phyloP scores from a whole-genome alignment of 1,140 invertebrate species.

The Drosophila yakuba region DNA sequence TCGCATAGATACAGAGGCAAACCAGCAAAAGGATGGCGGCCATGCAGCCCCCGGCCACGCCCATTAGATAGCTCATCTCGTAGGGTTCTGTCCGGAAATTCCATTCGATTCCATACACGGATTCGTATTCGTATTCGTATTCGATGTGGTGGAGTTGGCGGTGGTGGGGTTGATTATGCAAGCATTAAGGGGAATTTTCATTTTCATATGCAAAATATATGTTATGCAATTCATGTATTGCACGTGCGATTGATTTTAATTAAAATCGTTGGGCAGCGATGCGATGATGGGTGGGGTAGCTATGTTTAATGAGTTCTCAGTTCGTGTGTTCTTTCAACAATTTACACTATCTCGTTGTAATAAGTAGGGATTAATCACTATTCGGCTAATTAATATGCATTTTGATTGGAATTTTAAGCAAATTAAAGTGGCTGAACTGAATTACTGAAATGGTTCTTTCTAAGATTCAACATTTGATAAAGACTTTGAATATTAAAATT shows the following conservation, averaged over 20 bases:
- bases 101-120: conserved; percentile 22
- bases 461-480: no score
- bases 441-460: no score
- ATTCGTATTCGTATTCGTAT: conserved; percentile 15
- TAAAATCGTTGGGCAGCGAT: conserved; percentile 48
- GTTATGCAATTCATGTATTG: conserved; percentile 16
- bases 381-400: background rate
- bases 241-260: conserved; percentile 57
- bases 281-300: conserved; percentile 1
- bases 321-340: no score
- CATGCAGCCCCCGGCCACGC: conserved; percentile 87
- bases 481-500: no score
- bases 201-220: conserved; percentile 41
- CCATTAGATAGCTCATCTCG: conserved; percentile 88
- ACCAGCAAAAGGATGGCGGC: conserved; percentile 87
- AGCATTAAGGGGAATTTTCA: conserved; percentile 58
- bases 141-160: conserved; percentile 17
- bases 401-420: no score
- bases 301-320: conserved; percentile 38
- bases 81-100: conserved; percentile 86
- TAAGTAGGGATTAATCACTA: background rate
- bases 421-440: no score
- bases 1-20: conserved; percentile 87
- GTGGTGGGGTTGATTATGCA: conserved; percentile 52
- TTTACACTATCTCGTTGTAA: no score